Conservation (phyloP, 2,113 vertebrate genomes). For the Mungos mungo region DNA sequence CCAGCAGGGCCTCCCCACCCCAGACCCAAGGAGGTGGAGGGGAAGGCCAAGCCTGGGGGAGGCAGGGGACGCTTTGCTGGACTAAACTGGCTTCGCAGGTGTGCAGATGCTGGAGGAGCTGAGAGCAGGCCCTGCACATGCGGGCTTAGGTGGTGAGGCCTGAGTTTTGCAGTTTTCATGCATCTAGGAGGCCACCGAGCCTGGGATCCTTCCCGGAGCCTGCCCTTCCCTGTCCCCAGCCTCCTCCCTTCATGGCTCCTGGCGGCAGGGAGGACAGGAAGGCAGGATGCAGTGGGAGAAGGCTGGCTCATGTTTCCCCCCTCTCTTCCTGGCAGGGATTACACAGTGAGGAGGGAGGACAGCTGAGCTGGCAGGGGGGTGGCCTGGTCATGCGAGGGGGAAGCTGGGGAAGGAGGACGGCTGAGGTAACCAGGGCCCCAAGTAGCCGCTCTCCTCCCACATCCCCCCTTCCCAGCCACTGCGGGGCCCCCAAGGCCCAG, state of each 20-base stretch:
- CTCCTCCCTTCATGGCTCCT: neutral
- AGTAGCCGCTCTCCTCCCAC: neutral
- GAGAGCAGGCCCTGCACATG: neutral
- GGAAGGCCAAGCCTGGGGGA: neutral
- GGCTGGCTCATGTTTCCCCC: slow-evolving; percentile 72
- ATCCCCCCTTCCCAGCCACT: neutral
- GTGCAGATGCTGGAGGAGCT: neutral
- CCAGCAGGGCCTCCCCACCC: neutral
- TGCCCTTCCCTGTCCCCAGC: slow-evolving; percentile 43
- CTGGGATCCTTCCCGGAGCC: neutral
- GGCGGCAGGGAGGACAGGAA: slow-evolving; percentile 43
- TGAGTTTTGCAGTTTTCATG: neutral
- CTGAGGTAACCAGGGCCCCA: slow-evolving; percentile 24
- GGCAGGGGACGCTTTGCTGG: neutral
- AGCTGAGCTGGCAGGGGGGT: slow-evolving; percentile 79
- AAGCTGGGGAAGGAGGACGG: slow-evolving; percentile 52
- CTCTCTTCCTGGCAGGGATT: slow-evolving; percentile 75
- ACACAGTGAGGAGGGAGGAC: slow-evolving; percentile 58
- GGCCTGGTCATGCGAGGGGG: neutral
- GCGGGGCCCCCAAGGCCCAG: neutral
- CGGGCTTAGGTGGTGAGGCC: neutral
- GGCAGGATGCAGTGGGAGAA: slow-evolving; percentile 72
- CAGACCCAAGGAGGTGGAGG: neutral
- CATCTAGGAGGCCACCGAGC: neutral
- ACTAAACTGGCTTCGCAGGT: neutral